These are phyloP conservation scores for Trichonephila clavipes DNA, from an alignment of 1,140 invertebrate genomes.

Conservation along the genomic window DNA sequence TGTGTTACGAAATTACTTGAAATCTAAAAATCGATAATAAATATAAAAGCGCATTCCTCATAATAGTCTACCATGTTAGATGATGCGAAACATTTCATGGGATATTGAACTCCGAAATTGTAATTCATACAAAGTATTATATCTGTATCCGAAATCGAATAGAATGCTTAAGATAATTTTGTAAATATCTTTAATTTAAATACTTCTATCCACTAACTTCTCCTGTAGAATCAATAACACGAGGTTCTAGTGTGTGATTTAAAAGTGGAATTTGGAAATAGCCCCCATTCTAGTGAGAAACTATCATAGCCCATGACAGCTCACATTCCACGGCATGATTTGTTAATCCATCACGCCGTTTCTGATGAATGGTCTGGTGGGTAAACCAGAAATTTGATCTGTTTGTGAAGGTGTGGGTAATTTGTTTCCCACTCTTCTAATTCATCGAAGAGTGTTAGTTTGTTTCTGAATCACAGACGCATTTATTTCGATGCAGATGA, in stretches of 20 bases:
- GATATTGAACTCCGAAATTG: too few relatives aligned
- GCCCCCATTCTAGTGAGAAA: neutral
- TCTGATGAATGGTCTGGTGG: conserved; percentile 42
- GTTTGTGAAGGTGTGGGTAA: conserved; percentile 9
- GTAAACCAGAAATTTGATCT: conserved; percentile 38
- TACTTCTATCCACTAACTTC: too few relatives aligned
- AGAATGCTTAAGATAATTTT: too few relatives aligned
- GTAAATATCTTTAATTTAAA: too few relatives aligned
- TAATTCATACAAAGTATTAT: too few relatives aligned
- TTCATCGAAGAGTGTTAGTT: neutral
- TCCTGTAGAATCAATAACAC: too few relatives aligned
- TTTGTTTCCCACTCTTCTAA: conserved; percentile 32
- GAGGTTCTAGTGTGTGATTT: neutral
- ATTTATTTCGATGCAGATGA: neutral
- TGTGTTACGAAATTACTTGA: too few relatives aligned
- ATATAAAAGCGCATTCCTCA: too few relatives aligned
- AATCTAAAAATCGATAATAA: too few relatives aligned
- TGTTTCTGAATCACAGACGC: neutral
- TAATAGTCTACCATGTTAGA: too few relatives aligned
- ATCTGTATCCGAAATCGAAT: too few relatives aligned
- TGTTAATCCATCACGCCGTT: conserved; percentile 34
- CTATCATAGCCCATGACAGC: conserved; percentile 14
- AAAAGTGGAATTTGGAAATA: neutral
- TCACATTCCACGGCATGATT: conserved; percentile 30
- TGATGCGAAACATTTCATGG: too few relatives aligned